Base-by-base conservation (phyloP, 1,140 invertebrate genomes). In the Teleogryllus occipitalis region DNA sequence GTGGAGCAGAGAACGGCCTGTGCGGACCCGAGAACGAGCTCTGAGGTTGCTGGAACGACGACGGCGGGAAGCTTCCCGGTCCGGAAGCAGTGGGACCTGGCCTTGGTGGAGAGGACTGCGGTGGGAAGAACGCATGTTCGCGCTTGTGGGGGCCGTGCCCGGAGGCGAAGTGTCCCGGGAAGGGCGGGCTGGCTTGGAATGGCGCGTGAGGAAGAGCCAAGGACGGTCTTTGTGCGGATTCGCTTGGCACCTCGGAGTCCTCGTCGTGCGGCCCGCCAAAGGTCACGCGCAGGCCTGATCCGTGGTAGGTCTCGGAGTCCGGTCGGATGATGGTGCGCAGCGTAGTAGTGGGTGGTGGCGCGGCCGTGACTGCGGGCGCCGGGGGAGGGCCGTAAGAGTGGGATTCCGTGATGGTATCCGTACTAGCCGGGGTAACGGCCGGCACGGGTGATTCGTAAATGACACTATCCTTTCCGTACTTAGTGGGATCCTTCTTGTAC, bases 301-400 rank as follows among this genome's bases (percentile, higher is more conserved):
- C 90, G 82, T 95, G 93, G 82, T 92, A 95, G 39, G 90, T 88
- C 84, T 95, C 94, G 8, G 93, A 95, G 82, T 95, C 94, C 0
- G 94, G 94, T 82, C 92, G 91, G 76, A 96, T 95, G 47, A 96
- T 92, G 0, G 94, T 91, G 84, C 94, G 88, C 54, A 95, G 85
- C 7, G 94, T 96, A 14, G 94, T 96, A 14, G 92, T 90, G 80
- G 88, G 88, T 0, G 90, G 89, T 1, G 90, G 89, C 79, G 46
- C 2, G 81, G 72, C 22, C 82, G 82, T 76, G 83, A 80, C n/a
- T 83, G 83, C 83, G 15, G 8, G 49, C 49, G 8, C 49, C 15
- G 8, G 49, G 8, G 49, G 49, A 8, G 49, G 49, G 49, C 49
- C 49, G 49, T 54, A 54, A 15, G 49, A 8, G 8, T 8, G 49